phyloP scores from a whole-genome alignment of 2,888 invertebrate species.

The Meganola albula region DNA sequence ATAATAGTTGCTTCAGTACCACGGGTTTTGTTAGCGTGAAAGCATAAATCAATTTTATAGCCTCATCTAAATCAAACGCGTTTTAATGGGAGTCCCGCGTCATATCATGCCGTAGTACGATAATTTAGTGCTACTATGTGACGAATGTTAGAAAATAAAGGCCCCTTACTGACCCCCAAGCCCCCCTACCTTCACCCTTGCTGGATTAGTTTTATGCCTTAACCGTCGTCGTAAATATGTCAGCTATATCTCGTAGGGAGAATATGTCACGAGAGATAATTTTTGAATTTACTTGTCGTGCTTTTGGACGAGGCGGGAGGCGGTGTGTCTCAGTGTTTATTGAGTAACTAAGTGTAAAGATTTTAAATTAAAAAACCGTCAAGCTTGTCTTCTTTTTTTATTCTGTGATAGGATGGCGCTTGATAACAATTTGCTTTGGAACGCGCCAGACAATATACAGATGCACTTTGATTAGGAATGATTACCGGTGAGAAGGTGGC shows the following conservation, averaged over 20 bases:
- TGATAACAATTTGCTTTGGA: too few species aligned
- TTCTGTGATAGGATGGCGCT: not conserved
- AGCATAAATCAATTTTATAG: slow-evolving; percentile 79
- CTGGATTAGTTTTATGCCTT: slow-evolving; percentile 74
- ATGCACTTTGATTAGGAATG: too few species aligned
- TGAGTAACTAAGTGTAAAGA: not conserved
- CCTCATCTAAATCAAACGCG: slow-evolving; percentile 79
- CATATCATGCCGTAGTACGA: slow-evolving; percentile 79
- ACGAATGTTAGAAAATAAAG: slow-evolving; percentile 79
- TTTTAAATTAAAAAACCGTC: not conserved
- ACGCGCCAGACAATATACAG: too few species aligned
- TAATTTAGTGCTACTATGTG: slow-evolving; percentile 79
- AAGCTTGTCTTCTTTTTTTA: not conserved
- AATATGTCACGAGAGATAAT: slow-evolving; percentile 61
- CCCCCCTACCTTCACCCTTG: slow-evolving; percentile 34
- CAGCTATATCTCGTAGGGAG: slow-evolving; percentile 65
- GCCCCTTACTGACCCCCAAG: slow-evolving; percentile 48
- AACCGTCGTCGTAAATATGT: slow-evolving; percentile 74
- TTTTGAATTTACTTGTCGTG: slow-evolving; percentile 66
- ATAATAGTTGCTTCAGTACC: slow-evolving; percentile 77
- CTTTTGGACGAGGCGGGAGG: slow-evolving; percentile 11
- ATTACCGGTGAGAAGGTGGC: too few species aligned
- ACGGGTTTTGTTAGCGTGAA: slow-evolving; percentile 78
- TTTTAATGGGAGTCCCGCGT: slow-evolving; percentile 79
- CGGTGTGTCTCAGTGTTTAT: not conserved